phyloP scores from a whole-genome alignment of 2,888 invertebrate species.

The Melikaiella ostensackeni region DNA sequence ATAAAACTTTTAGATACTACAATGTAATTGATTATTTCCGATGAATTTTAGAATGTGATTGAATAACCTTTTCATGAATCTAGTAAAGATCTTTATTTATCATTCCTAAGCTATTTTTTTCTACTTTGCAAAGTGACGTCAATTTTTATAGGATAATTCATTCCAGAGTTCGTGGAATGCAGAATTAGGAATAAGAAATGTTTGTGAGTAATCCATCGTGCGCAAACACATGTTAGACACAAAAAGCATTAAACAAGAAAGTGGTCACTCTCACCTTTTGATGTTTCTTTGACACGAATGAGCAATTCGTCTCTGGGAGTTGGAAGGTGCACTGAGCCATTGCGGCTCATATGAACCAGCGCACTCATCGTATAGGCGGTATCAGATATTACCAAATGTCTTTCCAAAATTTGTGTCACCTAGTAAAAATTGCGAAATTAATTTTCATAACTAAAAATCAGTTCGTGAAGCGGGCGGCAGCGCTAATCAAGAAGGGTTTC shows the following conservation, averaged over 20 bases:
- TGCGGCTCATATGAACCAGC: constrained; percentile 83
- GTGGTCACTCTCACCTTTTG: constrained; percentile 80
- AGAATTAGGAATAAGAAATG: not conserved
- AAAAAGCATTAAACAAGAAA: constrained; percentile 18
- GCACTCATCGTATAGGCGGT: constrained; percentile 89
- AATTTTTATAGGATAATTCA: not conserved
- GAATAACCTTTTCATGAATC: too few relatives aligned
- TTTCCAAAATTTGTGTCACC: constrained; percentile 90
- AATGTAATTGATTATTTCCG: too few relatives aligned
- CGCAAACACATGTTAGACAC: not conserved
- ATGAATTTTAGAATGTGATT: too few relatives aligned
- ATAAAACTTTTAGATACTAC: too few relatives aligned
- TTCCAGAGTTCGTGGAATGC: not conserved
- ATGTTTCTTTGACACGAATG: constrained; percentile 86
- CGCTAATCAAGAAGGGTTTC: too few relatives aligned
- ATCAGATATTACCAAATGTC: constrained; percentile 91
- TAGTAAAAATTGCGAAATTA: constrained; percentile 70
- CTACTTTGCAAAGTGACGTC: too few relatives aligned
- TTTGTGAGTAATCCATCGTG: not conserved
- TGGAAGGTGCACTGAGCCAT: constrained; percentile 84
- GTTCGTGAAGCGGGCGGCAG: too few relatives aligned
- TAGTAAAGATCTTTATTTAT: too few relatives aligned
- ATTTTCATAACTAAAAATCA: not conserved
- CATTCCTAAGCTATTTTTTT: too few relatives aligned
- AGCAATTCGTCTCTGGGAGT: constrained; percentile 86